These are phyloP conservation scores for Astatotilapia flaviijosephi DNA, from an alignment of 2,113 vertebrate species.

Conservation along the genomic window DNA sequence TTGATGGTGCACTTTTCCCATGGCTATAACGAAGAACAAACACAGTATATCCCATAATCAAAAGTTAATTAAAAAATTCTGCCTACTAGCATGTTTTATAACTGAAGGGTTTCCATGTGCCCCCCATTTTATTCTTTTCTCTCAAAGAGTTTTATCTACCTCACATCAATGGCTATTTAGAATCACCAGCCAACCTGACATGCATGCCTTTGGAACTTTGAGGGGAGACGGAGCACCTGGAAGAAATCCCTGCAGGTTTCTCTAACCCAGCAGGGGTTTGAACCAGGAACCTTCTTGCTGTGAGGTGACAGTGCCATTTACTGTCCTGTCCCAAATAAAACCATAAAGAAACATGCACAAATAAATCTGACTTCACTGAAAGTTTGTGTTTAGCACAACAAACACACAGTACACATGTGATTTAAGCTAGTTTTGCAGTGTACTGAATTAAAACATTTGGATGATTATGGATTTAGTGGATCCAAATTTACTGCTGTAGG, in stretches of 20 bases:
- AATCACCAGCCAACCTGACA: neutral
- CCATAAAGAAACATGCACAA: neutral
- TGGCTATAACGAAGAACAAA: neutral
- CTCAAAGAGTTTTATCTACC: neutral
- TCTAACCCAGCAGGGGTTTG: neutral
- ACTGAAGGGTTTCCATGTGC: neutral
- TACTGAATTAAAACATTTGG: neutral
- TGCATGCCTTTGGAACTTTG: neutral
- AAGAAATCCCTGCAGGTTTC: neutral
- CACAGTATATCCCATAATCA: neutral
- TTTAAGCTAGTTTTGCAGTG: neutral
- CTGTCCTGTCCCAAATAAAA: neutral
- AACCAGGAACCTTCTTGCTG: neutral
- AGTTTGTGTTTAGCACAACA: neutral
- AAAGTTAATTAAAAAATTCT: neutral
- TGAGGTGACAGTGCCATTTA: neutral
- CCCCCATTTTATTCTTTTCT: neutral
- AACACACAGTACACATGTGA: neutral
- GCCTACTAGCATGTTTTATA: neutral
- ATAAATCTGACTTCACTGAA: neutral
- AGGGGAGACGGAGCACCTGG: neutral
- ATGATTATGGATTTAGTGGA: neutral
- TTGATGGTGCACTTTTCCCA: neutral
- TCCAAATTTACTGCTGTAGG: neutral
- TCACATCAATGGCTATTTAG: neutral